Conservation (phyloP, 1,140 invertebrate species). For the Zaprionus davidi region DNA sequence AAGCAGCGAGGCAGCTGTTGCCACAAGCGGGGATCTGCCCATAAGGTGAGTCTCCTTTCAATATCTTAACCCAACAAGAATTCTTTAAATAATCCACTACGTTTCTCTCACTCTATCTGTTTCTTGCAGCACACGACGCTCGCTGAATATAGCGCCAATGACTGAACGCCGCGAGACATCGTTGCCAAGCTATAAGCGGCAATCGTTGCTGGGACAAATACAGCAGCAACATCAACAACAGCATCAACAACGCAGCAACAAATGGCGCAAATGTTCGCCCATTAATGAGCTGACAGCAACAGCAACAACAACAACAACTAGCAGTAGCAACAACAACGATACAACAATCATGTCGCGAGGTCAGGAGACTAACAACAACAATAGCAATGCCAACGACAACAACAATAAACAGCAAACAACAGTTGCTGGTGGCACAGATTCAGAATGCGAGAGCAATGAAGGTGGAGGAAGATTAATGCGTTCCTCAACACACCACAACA, state of each 20-base stretch:
- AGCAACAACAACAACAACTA: constrained; percentile 28
- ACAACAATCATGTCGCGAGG: constrained; percentile 22
- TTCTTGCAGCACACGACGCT: constrained; percentile 60
- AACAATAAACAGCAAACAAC: constrained; percentile 22
- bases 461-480: constrained; percentile 2
- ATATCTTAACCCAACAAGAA: background rate
- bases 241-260: background rate
- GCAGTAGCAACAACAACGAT: constrained; percentile 11
- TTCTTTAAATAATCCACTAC: too few species aligned
- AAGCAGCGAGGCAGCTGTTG: constrained; percentile 58
- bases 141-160: constrained; percentile 59
- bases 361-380: constrained; percentile 38
- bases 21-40: constrained; percentile 67
- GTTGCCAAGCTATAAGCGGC: constrained; percentile 42
- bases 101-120: too few species aligned
- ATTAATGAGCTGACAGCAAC: constrained; percentile 32
- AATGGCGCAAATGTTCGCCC: constrained; percentile 45
- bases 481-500: constrained; percentile 11
- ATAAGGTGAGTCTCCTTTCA: constrained; percentile 45
- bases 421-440: constrained; percentile 28
- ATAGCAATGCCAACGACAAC: constrained; percentile 45
- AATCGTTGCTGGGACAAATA: constrained; percentile 39
- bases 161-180: constrained; percentile 30
- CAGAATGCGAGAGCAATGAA: constrained; percentile 54
- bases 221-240: background rate